Conservation (phyloP, 2,888 invertebrate genomes). For the Dicyrtoma fusca region DNA sequence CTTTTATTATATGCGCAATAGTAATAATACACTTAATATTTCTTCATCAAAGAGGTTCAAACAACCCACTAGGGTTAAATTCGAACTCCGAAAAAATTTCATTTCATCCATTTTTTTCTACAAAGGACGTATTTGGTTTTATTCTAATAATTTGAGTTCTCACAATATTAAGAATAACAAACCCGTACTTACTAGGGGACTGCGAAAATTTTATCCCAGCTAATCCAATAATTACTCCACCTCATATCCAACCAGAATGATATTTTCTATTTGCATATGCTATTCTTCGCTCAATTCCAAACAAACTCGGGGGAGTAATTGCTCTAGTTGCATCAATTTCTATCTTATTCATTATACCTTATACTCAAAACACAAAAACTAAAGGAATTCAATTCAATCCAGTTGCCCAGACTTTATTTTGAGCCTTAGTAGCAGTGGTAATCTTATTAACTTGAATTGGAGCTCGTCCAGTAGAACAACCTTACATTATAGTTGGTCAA, state of each 20-base stretch:
- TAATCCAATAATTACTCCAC: conserved; percentile 70
- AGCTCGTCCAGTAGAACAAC: conserved; percentile 70
- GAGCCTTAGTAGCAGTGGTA: conserved; percentile 64
- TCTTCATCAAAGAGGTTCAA: conserved; percentile 71
- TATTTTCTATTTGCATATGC: conserved; percentile 82
- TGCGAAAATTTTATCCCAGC: conserved; percentile 76
- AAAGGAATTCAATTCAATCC: conserved; percentile 67
- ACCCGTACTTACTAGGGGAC: conserved; percentile 69
- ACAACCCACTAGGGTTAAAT: conserved; percentile 69
- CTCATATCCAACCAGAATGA: conserved; percentile 82
- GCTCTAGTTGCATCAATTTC: conserved; percentile 69
- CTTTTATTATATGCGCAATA: conserved; percentile 69
- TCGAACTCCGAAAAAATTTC: conserved; percentile 71
- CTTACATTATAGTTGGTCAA: conserved; percentile 69
- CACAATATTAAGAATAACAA: conserved; percentile 62
- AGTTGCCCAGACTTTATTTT: conserved; percentile 61
- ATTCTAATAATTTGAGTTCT: conserved; percentile 65
- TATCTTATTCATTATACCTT: conserved; percentile 69
- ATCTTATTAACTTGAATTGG: conserved; percentile 74
- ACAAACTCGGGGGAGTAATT: conserved; percentile 76
- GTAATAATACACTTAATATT: conserved; percentile 69
- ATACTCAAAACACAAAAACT: conserved; percentile 65
- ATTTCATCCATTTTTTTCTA: conserved; percentile 70
- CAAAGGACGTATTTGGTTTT: conserved; percentile 69
- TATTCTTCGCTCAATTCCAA: conserved; percentile 77